Evolutionary conservation across 2,888 invertebrate genomes (phyloP).

Genomic region (Fabriciana adippe): DNA sequence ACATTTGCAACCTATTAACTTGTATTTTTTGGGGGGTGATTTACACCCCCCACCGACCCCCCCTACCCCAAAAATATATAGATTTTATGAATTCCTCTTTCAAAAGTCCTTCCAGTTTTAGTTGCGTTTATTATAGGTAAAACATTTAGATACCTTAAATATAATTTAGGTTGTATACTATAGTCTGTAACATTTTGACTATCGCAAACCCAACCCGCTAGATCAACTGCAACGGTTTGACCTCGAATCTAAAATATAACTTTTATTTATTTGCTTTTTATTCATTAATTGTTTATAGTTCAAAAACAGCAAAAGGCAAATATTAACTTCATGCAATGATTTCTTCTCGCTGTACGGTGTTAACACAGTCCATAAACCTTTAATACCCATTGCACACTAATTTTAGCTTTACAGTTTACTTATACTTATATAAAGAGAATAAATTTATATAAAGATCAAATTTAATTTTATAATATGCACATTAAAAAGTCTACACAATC

Average conservation of each 20-base stretch:
- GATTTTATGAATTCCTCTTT: no score
- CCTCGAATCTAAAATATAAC: slow-evolving; percentile 79
- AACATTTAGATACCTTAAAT: slow-evolving; percentile 85
- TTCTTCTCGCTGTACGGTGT: slow-evolving; percentile 89
- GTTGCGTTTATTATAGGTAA: no score
- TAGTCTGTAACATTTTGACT: slow-evolving; percentile 89
- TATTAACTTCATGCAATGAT: slow-evolving; percentile 86
- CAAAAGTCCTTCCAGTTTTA: no score
- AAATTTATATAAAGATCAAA: no score
- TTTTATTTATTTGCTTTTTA: not conserved
- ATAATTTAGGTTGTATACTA: slow-evolving; percentile 88
- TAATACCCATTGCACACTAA: slow-evolving; percentile 90
- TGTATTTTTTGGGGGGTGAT: no score
- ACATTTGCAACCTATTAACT: no score
- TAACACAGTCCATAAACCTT: slow-evolving; percentile 91
- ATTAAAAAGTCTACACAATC: no score
- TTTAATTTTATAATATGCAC: no score
- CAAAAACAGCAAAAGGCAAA: slow-evolving; percentile 11
- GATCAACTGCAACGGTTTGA: slow-evolving; percentile 92
- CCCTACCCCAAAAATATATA: no score
- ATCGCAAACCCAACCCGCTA: slow-evolving; percentile 96
- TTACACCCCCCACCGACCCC: no score
- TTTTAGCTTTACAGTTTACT: not conserved
- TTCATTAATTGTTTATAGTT: not conserved
- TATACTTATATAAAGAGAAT: no score